Conservation (phyloP, 2,797 vertebrate species). For the Rhinogobio ventralis region DNA sequence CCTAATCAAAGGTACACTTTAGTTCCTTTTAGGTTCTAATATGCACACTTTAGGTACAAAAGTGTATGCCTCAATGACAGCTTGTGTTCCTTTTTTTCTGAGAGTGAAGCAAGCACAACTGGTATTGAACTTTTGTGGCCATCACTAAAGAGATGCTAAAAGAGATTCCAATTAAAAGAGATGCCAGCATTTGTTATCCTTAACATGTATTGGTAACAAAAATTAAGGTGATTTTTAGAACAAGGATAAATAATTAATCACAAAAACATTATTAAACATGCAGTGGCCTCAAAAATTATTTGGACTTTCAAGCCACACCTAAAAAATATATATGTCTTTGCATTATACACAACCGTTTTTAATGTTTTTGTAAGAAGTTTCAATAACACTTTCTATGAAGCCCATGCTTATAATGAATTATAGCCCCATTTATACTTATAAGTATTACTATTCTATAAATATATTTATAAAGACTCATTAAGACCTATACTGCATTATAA, state of each 20-base stretch:
- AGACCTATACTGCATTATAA: too few species aligned
- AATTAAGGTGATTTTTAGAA: background rate
- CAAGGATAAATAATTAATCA: background rate
- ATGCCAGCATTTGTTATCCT: background rate
- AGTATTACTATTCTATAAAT: too few species aligned
- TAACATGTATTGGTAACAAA: background rate
- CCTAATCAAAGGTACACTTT: too few species aligned
- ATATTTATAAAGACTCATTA: too few species aligned
- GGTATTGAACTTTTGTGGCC: background rate
- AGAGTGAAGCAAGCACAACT: background rate
- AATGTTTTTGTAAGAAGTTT: background rate
- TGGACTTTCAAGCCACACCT: background rate
- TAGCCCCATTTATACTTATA: too few species aligned
- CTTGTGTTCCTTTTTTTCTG: too few species aligned
- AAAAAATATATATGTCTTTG: background rate
- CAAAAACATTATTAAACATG: background rate
- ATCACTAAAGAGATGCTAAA: background rate
- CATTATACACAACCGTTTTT: background rate
- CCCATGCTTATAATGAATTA: too few species aligned
- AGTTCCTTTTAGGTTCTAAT: too few species aligned
- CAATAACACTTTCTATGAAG: too few species aligned
- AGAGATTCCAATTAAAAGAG: background rate
- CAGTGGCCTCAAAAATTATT: background rate
- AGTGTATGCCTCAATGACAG: too few species aligned
- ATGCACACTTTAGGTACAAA: too few species aligned